Evolutionary conservation across 1,140 invertebrate species (phyloP).

Genomic region (Stenopsyche tienmushanensis): DNA sequence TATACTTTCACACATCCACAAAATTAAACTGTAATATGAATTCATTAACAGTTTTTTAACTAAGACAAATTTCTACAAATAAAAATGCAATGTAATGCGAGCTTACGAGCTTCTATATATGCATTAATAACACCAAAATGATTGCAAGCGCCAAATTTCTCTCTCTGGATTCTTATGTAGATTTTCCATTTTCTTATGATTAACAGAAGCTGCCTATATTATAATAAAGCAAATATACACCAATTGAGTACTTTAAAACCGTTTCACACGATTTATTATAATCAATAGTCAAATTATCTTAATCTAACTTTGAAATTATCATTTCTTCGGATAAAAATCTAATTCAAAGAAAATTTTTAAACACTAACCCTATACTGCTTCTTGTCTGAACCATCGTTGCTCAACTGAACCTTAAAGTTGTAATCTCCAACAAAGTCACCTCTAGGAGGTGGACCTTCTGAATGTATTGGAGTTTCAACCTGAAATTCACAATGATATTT

Average conservation of each 20-base stretch:
- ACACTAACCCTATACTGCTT: slow-evolving; percentile 32
- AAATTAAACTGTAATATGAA: not conserved
- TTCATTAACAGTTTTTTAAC: not conserved
- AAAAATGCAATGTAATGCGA: too few species aligned
- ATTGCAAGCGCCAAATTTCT: too few species aligned
- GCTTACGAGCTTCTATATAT: too few species aligned
- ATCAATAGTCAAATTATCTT: not conserved
- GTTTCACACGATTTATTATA: too few species aligned
- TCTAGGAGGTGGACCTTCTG: slow-evolving; percentile 28
- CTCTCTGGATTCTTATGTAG: too few species aligned
- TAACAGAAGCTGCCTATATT: not conserved
- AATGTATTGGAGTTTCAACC: too few species aligned
- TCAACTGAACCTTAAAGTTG: slow-evolving; percentile 25
- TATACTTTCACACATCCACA: not conserved
- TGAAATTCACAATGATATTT: too few species aligned
- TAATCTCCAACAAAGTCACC: slow-evolving; percentile 24
- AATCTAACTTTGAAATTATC: not conserved
- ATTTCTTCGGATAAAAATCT: not conserved
- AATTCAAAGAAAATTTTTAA: not conserved
- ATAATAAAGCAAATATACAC: not conserved
- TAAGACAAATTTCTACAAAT: too few species aligned
- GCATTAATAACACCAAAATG: too few species aligned
- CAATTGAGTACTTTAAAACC: too few species aligned
- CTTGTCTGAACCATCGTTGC: slow-evolving; percentile 6
- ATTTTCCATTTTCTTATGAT: not conserved